Evolutionary conservation across 2,888 invertebrate genomes (phyloP), one percentile per base, ranked within the genome.

Genomic region (Nowickia ferox): DNA sequence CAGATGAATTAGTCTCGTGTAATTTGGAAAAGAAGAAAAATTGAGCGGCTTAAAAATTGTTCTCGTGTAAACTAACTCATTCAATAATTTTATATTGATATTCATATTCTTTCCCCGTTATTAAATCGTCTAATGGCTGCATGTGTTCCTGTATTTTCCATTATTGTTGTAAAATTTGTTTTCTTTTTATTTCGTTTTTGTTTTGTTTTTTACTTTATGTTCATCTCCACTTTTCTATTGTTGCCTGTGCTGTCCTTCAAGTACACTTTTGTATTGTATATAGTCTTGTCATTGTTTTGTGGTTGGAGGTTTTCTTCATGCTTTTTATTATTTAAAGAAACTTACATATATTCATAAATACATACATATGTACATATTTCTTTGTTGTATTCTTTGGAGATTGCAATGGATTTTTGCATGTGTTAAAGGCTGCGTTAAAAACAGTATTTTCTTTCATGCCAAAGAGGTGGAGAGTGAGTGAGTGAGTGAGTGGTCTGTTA

Each of bases 241-340:
- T 85, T 82, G 57, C 51, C 48, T 53, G 55, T 78, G 63, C 61
- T 83, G 86, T 86, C 86, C 86, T 83, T 86, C 86, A 86, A 83
- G 86, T 86, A 76, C 19, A 72, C 72, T 80, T 61, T 76, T 72
- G 44, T 77, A n/a, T n/a, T n/a, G n/a, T n/a, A n/a, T 71, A 17
- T 78, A 44, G 30, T 78, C 53, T 79, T 79, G 76, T 75, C 66
- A 66, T 79, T 80, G 61, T 86, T 40, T 72, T 75, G 72, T 80
- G 79, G 66, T 86, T 81, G 42, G 78, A 79, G 75, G 86, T 83
- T 83, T 46, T 83, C 38, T 80, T 55, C 22, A 48, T 48, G 46
- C 42, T 40, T 76, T 75, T 51, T 61, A 19, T 42, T 38, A 63
- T n/a, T 53, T n/a, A 17, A 30, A 42, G 4, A n/a, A 15, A 66